phyloP scores from a whole-genome alignment of 2,797 vertebrate species.

The Squalus acanthias region DNA sequence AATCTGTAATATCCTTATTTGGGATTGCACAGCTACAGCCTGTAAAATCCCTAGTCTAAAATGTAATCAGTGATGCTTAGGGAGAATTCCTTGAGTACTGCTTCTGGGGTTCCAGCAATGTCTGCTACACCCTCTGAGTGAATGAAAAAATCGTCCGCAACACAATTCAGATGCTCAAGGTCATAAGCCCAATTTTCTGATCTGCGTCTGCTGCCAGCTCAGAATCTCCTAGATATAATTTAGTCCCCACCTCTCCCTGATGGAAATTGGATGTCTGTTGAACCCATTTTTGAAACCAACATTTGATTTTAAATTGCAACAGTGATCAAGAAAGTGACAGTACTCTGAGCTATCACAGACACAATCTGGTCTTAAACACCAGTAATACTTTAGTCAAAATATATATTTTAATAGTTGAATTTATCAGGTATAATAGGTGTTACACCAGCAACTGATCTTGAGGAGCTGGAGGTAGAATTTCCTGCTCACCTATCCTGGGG shows the following conservation, averaged over 20 bases:
- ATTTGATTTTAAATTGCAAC: not conserved
- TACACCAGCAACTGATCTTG: not conserved
- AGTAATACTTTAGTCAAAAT: not conserved
- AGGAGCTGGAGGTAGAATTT: not conserved
- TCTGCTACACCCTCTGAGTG: no score
- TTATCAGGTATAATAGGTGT: no score
- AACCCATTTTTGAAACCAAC: not conserved
- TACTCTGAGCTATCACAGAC: not conserved
- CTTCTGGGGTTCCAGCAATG: no score
- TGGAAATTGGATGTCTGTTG: not conserved
- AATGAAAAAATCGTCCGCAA: not conserved
- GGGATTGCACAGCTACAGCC: no score
- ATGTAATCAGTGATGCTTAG: no score
- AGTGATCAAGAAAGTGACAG: not conserved
- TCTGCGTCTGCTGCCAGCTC: not conserved
- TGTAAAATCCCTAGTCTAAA: no score
- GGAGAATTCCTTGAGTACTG: no score
- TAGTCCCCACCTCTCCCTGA: not conserved
- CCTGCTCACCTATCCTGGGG: no score
- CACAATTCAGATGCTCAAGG: not conserved
- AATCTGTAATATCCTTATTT: no score
- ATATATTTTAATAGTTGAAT: no score
- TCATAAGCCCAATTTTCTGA: no score
- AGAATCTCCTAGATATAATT: not conserved
- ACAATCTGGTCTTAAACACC: not conserved